phyloP scores from a whole-genome alignment of 2,113 vertebrate species.

The Galeopterus variegatus region DNA sequence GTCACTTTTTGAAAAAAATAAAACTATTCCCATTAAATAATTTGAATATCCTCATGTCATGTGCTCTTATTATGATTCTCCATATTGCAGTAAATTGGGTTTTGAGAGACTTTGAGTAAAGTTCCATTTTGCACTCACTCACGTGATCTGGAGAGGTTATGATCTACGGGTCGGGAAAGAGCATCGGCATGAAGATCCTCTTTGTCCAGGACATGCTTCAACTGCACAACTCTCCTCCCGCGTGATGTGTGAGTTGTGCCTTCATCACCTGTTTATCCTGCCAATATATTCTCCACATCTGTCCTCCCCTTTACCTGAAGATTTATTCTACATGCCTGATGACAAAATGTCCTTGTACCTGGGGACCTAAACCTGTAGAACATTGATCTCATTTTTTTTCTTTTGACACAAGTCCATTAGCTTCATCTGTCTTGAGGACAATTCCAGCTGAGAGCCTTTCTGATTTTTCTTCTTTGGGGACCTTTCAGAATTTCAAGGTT shows the following conservation, averaged over 20 bases:
- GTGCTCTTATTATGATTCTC: not conserved
- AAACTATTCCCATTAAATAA: not conserved
- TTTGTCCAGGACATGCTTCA: not conserved
- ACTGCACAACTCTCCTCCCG: not conserved
- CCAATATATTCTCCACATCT: conserved; percentile 56
- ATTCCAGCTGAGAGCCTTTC: conserved; percentile 25
- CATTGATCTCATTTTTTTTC: conserved; percentile 74
- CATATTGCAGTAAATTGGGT: not conserved
- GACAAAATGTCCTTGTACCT: conserved; percentile 45
- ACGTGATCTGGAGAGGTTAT: not conserved
- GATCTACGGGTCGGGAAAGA: not conserved
- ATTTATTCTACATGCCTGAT: conserved; percentile 70
- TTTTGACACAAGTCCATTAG: conserved; percentile 79
- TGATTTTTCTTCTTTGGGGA: conserved; percentile 71
- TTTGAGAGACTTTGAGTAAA: not conserved
- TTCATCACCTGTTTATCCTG: conserved; percentile 40
- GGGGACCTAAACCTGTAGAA: not conserved
- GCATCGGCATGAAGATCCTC: not conserved
- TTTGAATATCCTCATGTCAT: not conserved
- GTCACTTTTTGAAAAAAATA: not conserved
- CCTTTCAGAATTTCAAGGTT: conserved; percentile 82
- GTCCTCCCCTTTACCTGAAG: conserved; percentile 19
- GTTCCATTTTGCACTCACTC: not conserved
- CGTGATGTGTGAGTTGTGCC: not conserved
- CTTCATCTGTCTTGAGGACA: conserved; percentile 80